These are phyloP conservation scores for Melanostigma gelatinosum DNA, from an alignment of 2,113 vertebrate species.

Conservation along the genomic window DNA sequence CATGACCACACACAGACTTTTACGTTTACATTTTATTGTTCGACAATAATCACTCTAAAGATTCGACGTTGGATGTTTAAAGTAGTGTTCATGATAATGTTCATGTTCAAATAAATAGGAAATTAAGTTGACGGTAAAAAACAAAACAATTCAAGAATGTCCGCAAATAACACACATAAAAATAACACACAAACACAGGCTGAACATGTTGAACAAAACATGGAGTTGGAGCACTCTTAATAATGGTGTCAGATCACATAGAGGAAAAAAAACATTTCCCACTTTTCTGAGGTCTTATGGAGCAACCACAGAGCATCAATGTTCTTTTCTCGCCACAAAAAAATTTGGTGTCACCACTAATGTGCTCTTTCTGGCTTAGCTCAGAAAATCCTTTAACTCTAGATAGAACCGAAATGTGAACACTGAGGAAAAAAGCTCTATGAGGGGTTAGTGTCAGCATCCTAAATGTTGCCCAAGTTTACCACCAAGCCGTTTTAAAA, in stretches of 20 bases:
- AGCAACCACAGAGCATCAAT: neutral
- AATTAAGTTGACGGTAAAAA: neutral
- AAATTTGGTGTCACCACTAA: slow-evolving; percentile 37
- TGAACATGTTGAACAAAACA: neutral
- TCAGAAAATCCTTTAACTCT: slow-evolving; percentile 65
- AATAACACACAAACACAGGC: neutral
- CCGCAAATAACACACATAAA: no score
- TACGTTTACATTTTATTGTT: neutral
- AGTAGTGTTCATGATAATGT: neutral
- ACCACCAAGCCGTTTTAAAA: slow-evolving; percentile 3
- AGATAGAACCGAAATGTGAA: slow-evolving; percentile 34
- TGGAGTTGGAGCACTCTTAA: neutral
- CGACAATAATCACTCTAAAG: neutral
- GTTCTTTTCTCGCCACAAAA: slow-evolving; percentile 17
- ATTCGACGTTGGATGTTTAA: neutral
- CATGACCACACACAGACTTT: neutral
- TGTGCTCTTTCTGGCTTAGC: slow-evolving; percentile 55
- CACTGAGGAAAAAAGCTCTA: slow-evolving; percentile 39
- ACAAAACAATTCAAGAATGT: neutral
- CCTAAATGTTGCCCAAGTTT: slow-evolving; percentile 7
- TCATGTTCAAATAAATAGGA: neutral
- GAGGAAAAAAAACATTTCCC: neutral
- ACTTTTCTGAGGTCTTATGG: neutral
- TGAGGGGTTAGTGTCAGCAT: neutral
- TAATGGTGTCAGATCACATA: neutral